These are phyloP conservation scores for Hecatera dysodea DNA, from an alignment of 2,888 invertebrate species.

Conservation along the genomic window DNA sequence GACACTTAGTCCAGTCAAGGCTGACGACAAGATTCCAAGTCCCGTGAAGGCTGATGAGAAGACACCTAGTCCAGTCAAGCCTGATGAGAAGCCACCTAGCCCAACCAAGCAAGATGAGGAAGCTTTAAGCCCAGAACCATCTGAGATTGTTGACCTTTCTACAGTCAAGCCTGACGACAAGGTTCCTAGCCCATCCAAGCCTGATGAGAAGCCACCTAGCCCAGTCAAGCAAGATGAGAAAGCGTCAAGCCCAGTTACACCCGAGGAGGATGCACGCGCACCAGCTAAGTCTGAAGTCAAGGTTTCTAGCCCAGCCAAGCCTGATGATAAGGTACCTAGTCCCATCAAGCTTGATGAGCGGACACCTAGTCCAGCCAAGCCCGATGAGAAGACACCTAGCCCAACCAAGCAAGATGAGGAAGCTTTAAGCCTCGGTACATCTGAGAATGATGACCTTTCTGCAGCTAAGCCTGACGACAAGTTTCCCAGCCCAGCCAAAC, in stretches of 20 bases:
- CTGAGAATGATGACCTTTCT: not conserved
- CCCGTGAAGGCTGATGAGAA: not conserved
- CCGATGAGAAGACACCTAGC: conserved; percentile 7
- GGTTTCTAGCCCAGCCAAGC: not conserved
- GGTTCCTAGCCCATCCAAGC: not conserved
- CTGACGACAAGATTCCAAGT: not conserved
- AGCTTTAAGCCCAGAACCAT: not conserved
- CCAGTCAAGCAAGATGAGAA: not conserved
- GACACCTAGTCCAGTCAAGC: not conserved
- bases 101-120: not conserved
- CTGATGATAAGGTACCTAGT: not conserved
- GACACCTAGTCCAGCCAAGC: not conserved
- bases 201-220: not conserved
- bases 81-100: not conserved
- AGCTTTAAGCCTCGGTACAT: not conserved
- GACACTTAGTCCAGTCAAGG: not conserved
- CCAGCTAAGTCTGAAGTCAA: not conserved
- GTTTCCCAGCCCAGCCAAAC: not conserved
- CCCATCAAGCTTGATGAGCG: not conserved
- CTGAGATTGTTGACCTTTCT: conserved; percentile 21
- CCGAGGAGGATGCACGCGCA: conserved; percentile 16
- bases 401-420: conserved; percentile 11
- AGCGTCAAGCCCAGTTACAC: not conserved
- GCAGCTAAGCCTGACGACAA: not conserved
- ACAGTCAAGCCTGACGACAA: not conserved